These are phyloP conservation scores for Pao palembangensis DNA, from an alignment of 2,113 vertebrate genomes.

Conservation along the genomic window DNA sequence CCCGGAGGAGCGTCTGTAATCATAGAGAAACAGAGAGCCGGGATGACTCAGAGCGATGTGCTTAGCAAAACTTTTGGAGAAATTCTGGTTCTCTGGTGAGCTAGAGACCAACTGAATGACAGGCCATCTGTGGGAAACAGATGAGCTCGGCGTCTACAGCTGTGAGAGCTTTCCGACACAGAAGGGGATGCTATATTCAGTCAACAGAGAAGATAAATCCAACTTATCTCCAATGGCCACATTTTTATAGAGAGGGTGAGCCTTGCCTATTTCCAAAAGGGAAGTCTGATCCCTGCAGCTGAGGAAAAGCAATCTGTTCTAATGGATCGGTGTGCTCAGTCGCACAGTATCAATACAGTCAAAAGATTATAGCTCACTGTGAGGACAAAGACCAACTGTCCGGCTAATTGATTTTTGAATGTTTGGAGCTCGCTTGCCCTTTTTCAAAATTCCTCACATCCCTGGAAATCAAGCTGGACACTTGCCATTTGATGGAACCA, in stretches of 20 bases:
- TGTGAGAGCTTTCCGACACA: conserved; percentile 27
- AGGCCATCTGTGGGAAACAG: conserved; percentile 59
- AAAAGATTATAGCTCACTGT: background rate
- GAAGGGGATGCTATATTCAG: conserved; percentile 38
- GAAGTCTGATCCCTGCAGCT: background rate
- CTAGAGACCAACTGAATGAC: conserved; percentile 40
- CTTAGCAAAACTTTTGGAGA: conserved; percentile 41
- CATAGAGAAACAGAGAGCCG: conserved; percentile 21
- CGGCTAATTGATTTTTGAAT: conserved; percentile 8
- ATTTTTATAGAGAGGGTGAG: conserved; percentile 16
- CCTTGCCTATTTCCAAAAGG: background rate
- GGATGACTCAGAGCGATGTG: conserved; percentile 38
- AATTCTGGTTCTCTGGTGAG: conserved; percentile 42
- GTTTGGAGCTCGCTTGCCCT: background rate
- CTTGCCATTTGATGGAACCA: background rate
- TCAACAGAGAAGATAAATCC: conserved; percentile 29
- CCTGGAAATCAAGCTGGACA: conserved; percentile 5
- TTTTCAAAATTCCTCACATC: background rate
- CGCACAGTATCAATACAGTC: background rate
- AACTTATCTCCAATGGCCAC: conserved; percentile 35
- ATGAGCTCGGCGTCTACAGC: conserved; percentile 36
- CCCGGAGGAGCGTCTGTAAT: conserved; percentile 36
- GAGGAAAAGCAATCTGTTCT: no score
- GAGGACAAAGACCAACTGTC: conserved; percentile 1
- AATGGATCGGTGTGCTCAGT: background rate